Evolutionary conservation across 2,113 vertebrate species (phyloP).

Genomic region (Tragelaphus strepsiceros): DNA sequence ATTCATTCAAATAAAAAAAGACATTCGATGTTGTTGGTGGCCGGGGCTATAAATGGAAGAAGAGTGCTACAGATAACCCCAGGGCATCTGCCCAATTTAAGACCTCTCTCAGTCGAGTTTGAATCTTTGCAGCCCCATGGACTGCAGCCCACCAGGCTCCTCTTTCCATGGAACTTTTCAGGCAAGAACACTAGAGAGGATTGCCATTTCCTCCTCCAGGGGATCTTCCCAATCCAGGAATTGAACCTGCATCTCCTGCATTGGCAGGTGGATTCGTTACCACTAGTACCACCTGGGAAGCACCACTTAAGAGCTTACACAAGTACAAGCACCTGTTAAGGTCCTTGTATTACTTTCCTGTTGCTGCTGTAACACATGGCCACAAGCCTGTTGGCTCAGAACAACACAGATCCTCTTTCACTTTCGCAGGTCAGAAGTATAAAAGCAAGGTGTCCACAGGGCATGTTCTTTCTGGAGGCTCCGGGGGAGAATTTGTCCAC

Average conservation of each 20-base stretch:
- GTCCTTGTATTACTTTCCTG: neutral
- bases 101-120: neutral
- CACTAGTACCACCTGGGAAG: neutral
- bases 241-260: neutral
- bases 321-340: rapidly evolving
- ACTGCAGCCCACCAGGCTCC: neutral
- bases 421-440: neutral
- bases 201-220: neutral
- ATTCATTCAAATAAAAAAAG: neutral
- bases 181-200: neutral
- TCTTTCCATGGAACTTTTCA: neutral
- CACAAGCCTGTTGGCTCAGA: neutral
- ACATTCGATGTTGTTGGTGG: rapidly evolving
- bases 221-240: neutral
- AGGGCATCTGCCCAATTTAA: rapidly evolving
- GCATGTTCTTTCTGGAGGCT: too few relatives aligned
- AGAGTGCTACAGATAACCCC: rapidly evolving
- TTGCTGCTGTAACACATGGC: neutral
- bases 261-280: neutral
- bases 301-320: neutral
- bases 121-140: neutral
- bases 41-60: neutral
- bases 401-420: rapidly evolving
- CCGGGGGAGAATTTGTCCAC: neutral
- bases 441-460: neutral